These are phyloP conservation scores for Pipa parva DNA, from an alignment of 2,113 vertebrate species.

Conservation along the genomic window DNA sequence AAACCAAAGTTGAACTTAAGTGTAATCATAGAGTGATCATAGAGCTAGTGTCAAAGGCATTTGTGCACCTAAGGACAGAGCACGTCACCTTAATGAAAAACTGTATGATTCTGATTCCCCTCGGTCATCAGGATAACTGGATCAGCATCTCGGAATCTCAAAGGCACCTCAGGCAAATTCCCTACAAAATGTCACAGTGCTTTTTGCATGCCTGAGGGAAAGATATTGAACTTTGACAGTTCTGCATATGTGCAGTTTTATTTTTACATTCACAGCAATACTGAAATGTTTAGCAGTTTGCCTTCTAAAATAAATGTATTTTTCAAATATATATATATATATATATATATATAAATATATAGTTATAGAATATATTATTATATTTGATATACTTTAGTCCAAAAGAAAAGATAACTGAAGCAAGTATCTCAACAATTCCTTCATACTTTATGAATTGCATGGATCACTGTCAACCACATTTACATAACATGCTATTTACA, in stretches of 20 bases:
- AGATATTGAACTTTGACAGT: conserved; percentile 11
- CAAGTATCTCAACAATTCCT: too few species aligned
- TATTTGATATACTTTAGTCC: too few species aligned
- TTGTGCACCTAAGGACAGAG: neutral
- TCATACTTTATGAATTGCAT: too few species aligned
- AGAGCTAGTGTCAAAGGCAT: neutral
- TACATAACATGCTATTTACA: too few species aligned
- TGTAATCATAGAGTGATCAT: neutral
- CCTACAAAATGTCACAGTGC: conserved; percentile 2
- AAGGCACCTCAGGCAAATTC: conserved; percentile 2
- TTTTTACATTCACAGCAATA: neutral
- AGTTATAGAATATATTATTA: too few species aligned
- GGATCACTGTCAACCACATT: too few species aligned
- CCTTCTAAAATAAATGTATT: neutral
- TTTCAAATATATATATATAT: neutral
- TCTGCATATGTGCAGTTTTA: neutral
- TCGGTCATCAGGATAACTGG: neutral
- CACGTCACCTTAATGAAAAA: conserved; percentile 1
- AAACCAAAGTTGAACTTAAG: neutral
- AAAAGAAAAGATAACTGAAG: too few species aligned
- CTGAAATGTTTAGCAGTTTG: neutral
- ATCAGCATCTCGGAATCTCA: neutral
- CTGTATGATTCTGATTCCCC: neutral
- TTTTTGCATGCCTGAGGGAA: neutral
- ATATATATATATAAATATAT: neutral